These are phyloP conservation scores for Eleginops maclovinus DNA, from an alignment of 2,113 vertebrate genomes.

Conservation along the genomic window DNA sequence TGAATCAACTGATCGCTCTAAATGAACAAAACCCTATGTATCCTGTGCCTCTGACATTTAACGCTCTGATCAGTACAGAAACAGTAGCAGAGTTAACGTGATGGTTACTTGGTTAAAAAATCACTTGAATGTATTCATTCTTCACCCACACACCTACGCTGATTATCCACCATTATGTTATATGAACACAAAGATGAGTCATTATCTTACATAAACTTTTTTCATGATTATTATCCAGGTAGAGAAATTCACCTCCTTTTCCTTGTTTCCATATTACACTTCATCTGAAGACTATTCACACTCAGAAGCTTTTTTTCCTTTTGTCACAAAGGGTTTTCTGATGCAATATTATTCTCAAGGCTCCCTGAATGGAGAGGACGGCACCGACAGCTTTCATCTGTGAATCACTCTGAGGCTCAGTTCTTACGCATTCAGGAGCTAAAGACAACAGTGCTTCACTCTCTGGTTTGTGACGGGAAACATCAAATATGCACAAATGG, in stretches of 20 bases:
- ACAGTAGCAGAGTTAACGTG: conserved; percentile 1
- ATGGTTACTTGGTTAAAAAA: conserved; percentile 4
- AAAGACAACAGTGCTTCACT: conserved; percentile 41
- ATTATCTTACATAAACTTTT: conserved; percentile 30
- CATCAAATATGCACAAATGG: conserved; percentile 65
- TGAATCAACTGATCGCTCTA: background rate
- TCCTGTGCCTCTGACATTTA: background rate
- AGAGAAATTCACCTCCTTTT: conserved; percentile 13
- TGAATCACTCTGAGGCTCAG: conserved; percentile 49
- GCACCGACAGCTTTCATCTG: conserved; percentile 69
- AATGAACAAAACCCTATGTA: background rate
- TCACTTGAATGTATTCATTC: conserved; percentile 4
- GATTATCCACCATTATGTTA: conserved; percentile 7
- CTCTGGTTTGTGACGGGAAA: conserved; percentile 40
- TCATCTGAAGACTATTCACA: conserved; percentile 41
- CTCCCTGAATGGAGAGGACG: conserved; percentile 41
- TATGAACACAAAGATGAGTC: conserved; percentile 17
- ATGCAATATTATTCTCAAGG: conserved; percentile 59
- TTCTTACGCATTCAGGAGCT: conserved; percentile 46
- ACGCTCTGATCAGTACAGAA: background rate
- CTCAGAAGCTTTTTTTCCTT: conserved; percentile 49
- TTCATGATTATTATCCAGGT: conserved; percentile 22
- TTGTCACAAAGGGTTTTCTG: conserved; percentile 62
- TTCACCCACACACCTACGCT: conserved; percentile 17
- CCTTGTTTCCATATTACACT: conserved; percentile 47